Evolutionary conservation across 2,888 invertebrate genomes (phyloP), one percentile per base, ranked within the genome.

Genomic region (Drosophila histrio): DNA sequence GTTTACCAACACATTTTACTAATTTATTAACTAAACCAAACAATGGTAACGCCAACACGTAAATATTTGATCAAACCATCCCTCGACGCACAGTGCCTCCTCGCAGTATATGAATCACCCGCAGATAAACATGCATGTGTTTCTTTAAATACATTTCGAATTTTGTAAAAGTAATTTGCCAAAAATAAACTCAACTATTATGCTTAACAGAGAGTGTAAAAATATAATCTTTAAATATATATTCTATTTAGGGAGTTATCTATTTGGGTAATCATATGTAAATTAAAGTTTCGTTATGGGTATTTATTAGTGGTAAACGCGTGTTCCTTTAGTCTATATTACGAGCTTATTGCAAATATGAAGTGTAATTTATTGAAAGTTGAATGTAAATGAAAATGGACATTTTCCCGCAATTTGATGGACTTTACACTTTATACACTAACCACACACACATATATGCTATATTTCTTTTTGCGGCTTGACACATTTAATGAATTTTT

Each of bases 401-500:
- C 22, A 41, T 11, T 30, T 21, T 21, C 3, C 28, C 11, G 8
- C 26, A 26, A 17, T 32, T 34, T 34, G 17, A 34, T 22, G 22
- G 39, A 26, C 17, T 53, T 36, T 46, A 38, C 30, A 26, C 26
- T 46, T 36, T 19, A 19, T n/a, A 28, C 32, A 49, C 8, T 21
- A 26, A 28, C 22, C 59, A 24, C 26, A 24, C 21, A 13, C 26
- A 38, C 15, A 43, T 8, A 22, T 47, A n/a, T 39, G 47, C 6
- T 15, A 21, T 41, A 21, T 36, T 57, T 62, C 57, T 62, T 64
- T 65, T 65, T 74, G 80, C 44, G 87, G 87, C 73, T 60, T 66
- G 73, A 67, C 85, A 65, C 82, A 75, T 85, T 77, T 81, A 78
- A 85, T 87, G 76, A 66, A 85, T 85, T 79, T 87, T 85, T 72